Base-by-base conservation (phyloP, 1,140 invertebrate genomes). In the Argopecten irradians region DNA sequence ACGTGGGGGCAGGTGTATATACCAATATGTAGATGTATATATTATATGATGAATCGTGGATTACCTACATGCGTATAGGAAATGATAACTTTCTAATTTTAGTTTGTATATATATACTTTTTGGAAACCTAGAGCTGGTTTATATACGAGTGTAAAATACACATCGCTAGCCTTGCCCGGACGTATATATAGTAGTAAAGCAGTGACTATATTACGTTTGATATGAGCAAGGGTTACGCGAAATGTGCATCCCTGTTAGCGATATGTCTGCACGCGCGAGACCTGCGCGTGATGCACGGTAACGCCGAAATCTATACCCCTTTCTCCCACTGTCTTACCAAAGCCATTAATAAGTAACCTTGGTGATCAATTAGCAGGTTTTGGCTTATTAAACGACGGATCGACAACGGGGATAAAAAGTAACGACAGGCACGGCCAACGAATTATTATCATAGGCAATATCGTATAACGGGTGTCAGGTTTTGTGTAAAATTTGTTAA, bases 41-140 rank as follows among this genome's bases (percentile, higher is more conserved):
- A 28, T n/a, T 71, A 71, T 71, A 71, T 71, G 55, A 71, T 71
- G 55, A 71, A 71, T 71, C 55, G 55, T 71, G 55, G 55, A 71
- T 71, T 71, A 71, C 55, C 55, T 71, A 71, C 55, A 71, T 71
- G 22, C 55, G n/a, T 71, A n/a, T n/a, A 71, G 22, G 55, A 71
- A 71, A 71, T 71, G 55, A 71, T 71, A 71, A 71, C 55, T 71
- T 71, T 71, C 55, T 71, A 71, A 71, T 71, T 71, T 71, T 71
- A 71, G 55, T 71, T 71, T 71, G 55, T 71, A 71, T 71, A 71
- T n/a, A n/a, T 71, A 71, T 71, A 71, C 55, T 71, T 71, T 71
- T 71, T 71, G 55, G 55, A 71, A 71, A 71, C 55, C 55, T 3
- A 71, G n/a, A 71, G 55, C 55, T 71, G 55, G 55, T 28, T 71